Conservation (phyloP, 2,797 vertebrate species). For the Todus mexicanus region DNA sequence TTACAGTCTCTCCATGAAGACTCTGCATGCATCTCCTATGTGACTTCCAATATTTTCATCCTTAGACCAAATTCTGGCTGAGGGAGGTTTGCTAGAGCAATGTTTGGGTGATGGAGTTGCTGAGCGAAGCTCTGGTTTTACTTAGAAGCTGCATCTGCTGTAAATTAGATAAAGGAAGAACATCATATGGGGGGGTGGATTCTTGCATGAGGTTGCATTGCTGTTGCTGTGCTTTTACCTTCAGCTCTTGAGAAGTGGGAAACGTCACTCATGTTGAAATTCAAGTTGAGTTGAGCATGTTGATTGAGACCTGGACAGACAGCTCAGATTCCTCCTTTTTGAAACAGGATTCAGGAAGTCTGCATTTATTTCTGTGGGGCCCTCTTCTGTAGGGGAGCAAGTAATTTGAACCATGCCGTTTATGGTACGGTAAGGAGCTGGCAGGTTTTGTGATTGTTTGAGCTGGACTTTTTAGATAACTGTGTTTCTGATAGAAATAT, state of each 20-base stretch:
- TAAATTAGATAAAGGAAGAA: neutral
- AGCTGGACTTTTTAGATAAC: neutral
- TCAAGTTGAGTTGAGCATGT: rapidly evolving
- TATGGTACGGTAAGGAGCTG: neutral
- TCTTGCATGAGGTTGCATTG: rapidly evolving
- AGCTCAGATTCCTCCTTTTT: neutral
- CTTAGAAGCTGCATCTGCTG: neutral
- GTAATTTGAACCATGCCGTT: neutral
- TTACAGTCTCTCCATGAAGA: neutral
- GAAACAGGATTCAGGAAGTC: neutral
- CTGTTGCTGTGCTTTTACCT: neutral
- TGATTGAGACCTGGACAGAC: neutral
- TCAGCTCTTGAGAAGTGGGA: neutral
- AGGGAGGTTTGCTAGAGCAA: neutral
- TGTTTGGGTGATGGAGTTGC: neutral
- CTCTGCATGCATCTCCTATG: neutral
- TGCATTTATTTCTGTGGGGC: neutral
- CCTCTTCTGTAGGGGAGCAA: neutral
- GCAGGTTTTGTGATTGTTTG: neutral
- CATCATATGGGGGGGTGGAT: neutral
- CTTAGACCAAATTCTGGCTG: neutral
- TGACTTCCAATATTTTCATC: neutral
- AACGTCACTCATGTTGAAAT: rapidly evolving
- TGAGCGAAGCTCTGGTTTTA: neutral
- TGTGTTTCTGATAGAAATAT: neutral